These are phyloP conservation scores for Sphaeridia pumilis DNA, from an alignment of 2,888 invertebrate species.

Conservation along the genomic window DNA sequence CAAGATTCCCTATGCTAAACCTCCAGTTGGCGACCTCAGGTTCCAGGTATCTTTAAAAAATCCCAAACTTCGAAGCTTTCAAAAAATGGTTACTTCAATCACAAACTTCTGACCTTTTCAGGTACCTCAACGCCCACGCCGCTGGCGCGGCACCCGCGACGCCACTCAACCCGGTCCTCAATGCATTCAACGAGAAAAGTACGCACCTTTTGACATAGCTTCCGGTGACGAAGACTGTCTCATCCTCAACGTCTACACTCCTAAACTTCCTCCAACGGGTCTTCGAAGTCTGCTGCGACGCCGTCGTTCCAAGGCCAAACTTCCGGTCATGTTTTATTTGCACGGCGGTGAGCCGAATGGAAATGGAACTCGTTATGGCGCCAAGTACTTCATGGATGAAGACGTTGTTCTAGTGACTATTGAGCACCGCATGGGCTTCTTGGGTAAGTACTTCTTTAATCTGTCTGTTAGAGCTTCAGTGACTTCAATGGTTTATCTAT, in stretches of 20 bases:
- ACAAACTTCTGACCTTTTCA: neutral
- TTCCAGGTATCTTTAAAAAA: conserved; percentile 10
- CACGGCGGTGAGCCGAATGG: conserved; percentile 11
- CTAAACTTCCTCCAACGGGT: conserved; percentile 13
- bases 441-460: neutral
- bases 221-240: conserved; percentile 25
- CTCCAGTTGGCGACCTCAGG: conserved; percentile 12
- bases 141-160: conserved; percentile 23
- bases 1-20: conserved; percentile 17
- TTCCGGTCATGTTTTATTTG: conserved; percentile 9
- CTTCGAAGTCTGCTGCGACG: neutral
- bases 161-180: conserved; percentile 16
- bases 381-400: conserved; percentile 13
- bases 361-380: conserved; percentile 9
- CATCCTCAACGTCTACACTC: conserved; percentile 23
- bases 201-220: neutral
- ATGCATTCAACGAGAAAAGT: conserved; percentile 24
- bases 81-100: neutral
- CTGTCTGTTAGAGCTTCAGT: neutral
- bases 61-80: neutral
- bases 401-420: conserved; percentile 12
- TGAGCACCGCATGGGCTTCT: conserved; percentile 9
- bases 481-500: neutral
- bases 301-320: neutral
- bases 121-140: conserved; percentile 16